Evolutionary conservation across 2,113 vertebrate genomes (phyloP).

Genomic region (Geococcyx californianus): DNA sequence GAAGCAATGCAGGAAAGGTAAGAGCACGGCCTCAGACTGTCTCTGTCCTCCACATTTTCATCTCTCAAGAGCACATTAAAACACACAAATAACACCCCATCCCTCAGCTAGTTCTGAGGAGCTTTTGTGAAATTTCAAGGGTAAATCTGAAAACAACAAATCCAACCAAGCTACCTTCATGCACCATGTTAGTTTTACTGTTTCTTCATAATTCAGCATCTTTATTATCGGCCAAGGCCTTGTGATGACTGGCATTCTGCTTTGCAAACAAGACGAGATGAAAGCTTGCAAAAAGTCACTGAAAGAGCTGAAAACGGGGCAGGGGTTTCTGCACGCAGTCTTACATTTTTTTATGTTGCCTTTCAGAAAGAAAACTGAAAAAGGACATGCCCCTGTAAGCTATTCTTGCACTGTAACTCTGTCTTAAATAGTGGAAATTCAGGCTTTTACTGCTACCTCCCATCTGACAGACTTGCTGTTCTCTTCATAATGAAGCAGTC

Average conservation of each 20-base stretch:
- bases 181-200: neutral
- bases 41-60: neutral
- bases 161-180: neutral
- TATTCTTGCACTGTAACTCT: neutral
- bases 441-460: neutral
- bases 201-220: neutral
- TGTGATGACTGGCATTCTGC: neutral
- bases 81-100: fast-evolving
- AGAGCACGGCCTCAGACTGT: neutral
- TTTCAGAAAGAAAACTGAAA: neutral
- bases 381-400: neutral
- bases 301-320: neutral
- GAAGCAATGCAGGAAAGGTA: neutral
- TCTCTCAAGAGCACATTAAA: neutral
- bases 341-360: neutral
- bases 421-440: neutral
- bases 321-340: neutral
- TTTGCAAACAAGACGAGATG: neutral
- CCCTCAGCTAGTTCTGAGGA: neutral
- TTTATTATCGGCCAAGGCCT: neutral
- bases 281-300: neutral
- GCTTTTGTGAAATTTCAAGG: neutral
- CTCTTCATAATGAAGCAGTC: neutral
- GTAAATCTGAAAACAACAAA: neutral
- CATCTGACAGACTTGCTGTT: neutral